Evolutionary conservation across 2,888 invertebrate species (phyloP).

Genomic region (Colletes collaris): DNA sequence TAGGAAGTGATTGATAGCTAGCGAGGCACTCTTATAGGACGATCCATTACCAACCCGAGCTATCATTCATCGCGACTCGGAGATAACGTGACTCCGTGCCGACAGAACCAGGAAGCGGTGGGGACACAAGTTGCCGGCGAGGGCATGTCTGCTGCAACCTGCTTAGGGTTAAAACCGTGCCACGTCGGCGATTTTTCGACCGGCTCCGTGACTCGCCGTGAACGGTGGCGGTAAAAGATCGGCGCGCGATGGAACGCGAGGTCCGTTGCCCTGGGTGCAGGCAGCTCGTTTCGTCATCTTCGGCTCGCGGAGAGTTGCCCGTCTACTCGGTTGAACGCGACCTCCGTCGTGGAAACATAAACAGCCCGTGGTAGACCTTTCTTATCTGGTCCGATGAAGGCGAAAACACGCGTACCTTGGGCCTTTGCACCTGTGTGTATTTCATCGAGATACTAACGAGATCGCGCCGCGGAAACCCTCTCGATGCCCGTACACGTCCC

Average conservation of each 20-base stretch:
- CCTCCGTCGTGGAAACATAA: conserved; percentile 55
- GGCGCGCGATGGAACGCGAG: conserved; percentile 7
- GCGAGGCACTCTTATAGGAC: too few relatives aligned
- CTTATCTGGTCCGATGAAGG: conserved; percentile 38
- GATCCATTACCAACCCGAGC: too few relatives aligned
- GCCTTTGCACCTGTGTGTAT: conserved; percentile 54
- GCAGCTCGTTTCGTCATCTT: conserved; percentile 25
- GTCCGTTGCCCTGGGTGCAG: background rate
- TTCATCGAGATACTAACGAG: conserved; percentile 62
- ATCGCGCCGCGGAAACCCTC: conserved; percentile 39
- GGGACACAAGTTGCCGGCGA: too few relatives aligned
- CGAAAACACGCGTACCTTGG: conserved; percentile 37
- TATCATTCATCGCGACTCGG: too few relatives aligned
- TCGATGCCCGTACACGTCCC: conserved; percentile 22
- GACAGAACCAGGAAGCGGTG: too few relatives aligned
- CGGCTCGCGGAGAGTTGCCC: background rate
- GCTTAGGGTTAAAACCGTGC: too few relatives aligned
- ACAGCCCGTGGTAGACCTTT: conserved; percentile 35
- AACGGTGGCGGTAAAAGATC: background rate
- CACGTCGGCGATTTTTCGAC: background rate
- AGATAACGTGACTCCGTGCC: too few relatives aligned
- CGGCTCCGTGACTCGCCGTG: conserved; percentile 1
- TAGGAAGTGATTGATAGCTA: too few relatives aligned
- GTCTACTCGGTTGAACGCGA: conserved; percentile 32
- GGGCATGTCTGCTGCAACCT: too few relatives aligned